phyloP scores from a whole-genome alignment of 1,140 invertebrate genomes.

The Hylaeus anthracinus region DNA sequence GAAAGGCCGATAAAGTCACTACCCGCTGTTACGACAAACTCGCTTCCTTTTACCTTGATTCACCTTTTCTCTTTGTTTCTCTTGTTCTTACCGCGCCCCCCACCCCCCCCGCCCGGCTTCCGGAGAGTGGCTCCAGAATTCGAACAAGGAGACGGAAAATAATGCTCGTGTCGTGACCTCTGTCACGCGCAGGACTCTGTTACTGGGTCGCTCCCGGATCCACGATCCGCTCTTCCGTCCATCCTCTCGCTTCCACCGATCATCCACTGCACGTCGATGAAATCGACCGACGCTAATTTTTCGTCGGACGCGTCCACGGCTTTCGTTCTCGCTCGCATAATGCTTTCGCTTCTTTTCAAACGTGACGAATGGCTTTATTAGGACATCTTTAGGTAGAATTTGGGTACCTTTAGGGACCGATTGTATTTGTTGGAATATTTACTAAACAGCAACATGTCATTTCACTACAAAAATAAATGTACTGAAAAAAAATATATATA shows the following conservation, averaged over 20 bases:
- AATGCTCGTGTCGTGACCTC: conserved; percentile 45
- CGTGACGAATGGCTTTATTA: no score
- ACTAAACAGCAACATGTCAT: no score
- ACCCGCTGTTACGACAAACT: conserved; percentile 63
- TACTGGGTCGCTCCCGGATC: conserved; percentile 35
- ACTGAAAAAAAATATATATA: no score
- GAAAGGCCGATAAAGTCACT: conserved; percentile 65
- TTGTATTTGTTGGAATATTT: no score
- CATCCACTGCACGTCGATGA: background rate
- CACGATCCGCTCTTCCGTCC: conserved; percentile 17
- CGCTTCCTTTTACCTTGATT: conserved; percentile 51
- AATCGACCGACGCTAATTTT: background rate
- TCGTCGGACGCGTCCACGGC: no score
- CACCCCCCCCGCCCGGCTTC: background rate
- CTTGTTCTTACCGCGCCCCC: background rate
- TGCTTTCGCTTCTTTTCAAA: no score
- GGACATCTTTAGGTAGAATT: no score
- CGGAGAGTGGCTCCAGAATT: conserved; percentile 6
- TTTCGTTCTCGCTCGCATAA: no score
- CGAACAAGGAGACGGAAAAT: conserved; percentile 21
- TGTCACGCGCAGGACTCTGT: conserved; percentile 42
- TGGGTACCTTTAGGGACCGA: no score
- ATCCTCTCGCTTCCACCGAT: background rate
- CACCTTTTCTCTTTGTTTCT: conserved; percentile 52
- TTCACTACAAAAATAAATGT: no score